phyloP scores from a whole-genome alignment of 2,888 invertebrate genomes.

The Germaria angustata region DNA sequence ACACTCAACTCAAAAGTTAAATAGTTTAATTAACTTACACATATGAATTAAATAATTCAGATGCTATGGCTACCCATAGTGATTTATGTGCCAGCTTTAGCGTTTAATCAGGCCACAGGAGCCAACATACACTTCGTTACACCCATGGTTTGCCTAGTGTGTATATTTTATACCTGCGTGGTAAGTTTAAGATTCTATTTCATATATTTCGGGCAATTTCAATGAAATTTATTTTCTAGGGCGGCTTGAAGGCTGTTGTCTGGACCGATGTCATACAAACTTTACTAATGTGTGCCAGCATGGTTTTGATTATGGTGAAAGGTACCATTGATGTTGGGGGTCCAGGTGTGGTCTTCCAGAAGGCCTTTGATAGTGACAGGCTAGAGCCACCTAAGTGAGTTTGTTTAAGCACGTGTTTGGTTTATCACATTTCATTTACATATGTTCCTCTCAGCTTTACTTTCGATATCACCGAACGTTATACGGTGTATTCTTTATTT shows the following conservation, averaged over 20 bases:
- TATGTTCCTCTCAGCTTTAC: conserved; percentile 81
- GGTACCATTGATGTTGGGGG: conserved; percentile 85
- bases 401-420: neutral
- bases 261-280: conserved; percentile 88
- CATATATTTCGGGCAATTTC: neutral
- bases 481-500: conserved; percentile 86
- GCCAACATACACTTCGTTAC: conserved; percentile 87
- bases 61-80: conserved; percentile 87
- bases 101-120: conserved; percentile 90
- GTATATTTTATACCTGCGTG: conserved; percentile 89
- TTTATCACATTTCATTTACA: neutral
- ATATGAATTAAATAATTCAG: conserved; percentile 76
- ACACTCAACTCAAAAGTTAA: neutral
- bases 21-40: neutral
- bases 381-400: conserved; percentile 83
- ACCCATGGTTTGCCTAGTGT: conserved; percentile 87
- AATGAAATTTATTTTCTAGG: conserved; percentile 78
- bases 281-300: conserved; percentile 85
- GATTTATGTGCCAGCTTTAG: conserved; percentile 86
- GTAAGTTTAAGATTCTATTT: conserved; percentile 80
- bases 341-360: conserved; percentile 82
- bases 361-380: conserved; percentile 83
- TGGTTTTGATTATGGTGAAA: conserved; percentile 84
- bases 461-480: conserved; percentile 86
- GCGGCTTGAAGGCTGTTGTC: conserved; percentile 85